Base-by-base conservation (phyloP, 2,113 vertebrate species). In the Tauraco erythrolophus region DNA sequence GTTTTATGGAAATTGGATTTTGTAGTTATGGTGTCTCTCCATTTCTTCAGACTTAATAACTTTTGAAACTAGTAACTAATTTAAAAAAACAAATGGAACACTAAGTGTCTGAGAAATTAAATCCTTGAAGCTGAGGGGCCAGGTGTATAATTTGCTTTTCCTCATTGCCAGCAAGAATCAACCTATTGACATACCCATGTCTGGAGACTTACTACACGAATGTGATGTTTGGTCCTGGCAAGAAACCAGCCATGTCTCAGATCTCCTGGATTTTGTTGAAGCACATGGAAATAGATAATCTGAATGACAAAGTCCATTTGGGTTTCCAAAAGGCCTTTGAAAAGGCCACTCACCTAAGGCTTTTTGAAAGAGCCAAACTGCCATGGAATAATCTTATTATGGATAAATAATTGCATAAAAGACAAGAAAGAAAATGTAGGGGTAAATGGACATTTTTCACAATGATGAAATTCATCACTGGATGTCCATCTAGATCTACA, bases 61-160 rank as follows among this genome's bases (percentile, higher is more conserved):
- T 79, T 85, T 33, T 75, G 85, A 94, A 95, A 78, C 37, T 45
- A 90, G 62, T 45, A 75, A 88, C 23, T 83, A 74, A 69, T 69
- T 93, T 57, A n/a, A 93, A 96, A 96, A 96, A 93, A 65, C 31
- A 82, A 93, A 88, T 45, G 24, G 14, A 22, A 70, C 45, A 62
- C 21, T 45, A 65, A 48, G 19, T 66, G 41, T 53, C 69, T 74
- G 15, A 88, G 69, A 82, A 95, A 92, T 70, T 82, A 78, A 81
- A 48, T 83, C 75, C 51, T 79, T 68, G 41, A 91, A 83, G 51
- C 61, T 71, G n/a, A 88, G 46, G 4, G 51, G 37, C 14, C 25
- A 79, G 31, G 37, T 43, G 28, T 35, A 11, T 54, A 88, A 91
- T 48, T 39, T 62, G 64, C 51, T 70, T 65, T 65, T 82, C 50